Base-by-base conservation (phyloP, 2,113 vertebrate genomes). In the Corydoras sp. region DNA sequence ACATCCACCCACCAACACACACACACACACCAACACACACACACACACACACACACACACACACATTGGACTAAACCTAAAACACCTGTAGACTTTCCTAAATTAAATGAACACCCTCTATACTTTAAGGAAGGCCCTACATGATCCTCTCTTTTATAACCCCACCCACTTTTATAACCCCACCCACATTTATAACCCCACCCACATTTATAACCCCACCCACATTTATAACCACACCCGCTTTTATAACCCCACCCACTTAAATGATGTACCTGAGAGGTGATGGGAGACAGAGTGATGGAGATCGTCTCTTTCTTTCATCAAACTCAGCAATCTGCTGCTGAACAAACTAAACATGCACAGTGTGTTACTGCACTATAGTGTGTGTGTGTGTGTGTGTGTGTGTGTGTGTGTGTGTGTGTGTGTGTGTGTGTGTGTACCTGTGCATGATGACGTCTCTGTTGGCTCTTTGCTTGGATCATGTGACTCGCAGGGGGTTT, bases 321-420 rank as follows among this genome's bases (percentile, higher is more conserved):
- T 98, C 95, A 89, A 98, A 99, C 2, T 88, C 83, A 73, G 84
- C 86, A 68, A 95, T 93, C 76, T 97, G 91, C 73, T 80, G 80
- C 66, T 91, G 89, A 14, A 91, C 85, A 0, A 24, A 24, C 18
- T 24, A 24, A 24, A 24, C 18, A 24, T 24, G 18, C 18, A 24
- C 18, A 24, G 18, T 24, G 18, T 24, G 18, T 24, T 24, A 24
- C 18, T 24, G 18, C 18, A 24, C 18, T 24, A 24, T 24, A 24
- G 18, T 1, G 18, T 24, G 18, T 24, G 18, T 24, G 18, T 24
- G 18, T 24, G 18, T 24, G 18, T 24, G 18, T 24, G 18, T 24
- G 18, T 24, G 18, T 24, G 18, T 24, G 18, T 24, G 18, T 24
- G 18, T 24, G 18, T 24, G 18, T 24, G 18, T 24, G 18, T 24